These are phyloP conservation scores for Ctenomys sociabilis DNA, from an alignment of 2,113 vertebrate species.

Conservation along the genomic window DNA sequence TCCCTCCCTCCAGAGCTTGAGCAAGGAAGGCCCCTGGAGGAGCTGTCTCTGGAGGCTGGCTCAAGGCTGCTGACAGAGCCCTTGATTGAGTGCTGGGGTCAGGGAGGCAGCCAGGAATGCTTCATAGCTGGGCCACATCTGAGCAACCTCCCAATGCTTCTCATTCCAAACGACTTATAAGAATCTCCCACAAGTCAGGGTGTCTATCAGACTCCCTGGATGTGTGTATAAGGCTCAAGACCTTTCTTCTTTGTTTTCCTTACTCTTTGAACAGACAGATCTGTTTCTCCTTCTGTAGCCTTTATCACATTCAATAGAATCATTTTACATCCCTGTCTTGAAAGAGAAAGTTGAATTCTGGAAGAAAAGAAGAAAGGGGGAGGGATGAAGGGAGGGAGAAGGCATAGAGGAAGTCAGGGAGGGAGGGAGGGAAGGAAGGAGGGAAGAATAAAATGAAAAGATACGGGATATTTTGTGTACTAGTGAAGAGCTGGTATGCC, in stretches of 20 bases:
- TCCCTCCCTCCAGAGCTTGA: background rate
- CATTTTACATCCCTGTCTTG: background rate
- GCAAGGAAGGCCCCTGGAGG: background rate
- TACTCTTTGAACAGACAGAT: background rate
- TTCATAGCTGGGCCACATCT: slow-evolving; percentile 28
- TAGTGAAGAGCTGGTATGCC: no score
- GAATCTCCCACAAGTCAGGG: background rate
- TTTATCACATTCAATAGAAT: background rate
- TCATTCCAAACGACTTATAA: background rate
- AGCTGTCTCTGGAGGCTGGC: background rate
- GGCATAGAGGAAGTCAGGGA: background rate
- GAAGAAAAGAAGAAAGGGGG: background rate
- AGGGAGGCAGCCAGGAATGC: slow-evolving; percentile 4
- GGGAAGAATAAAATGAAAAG: no score
- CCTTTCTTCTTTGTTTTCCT: background rate
- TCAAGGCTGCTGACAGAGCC: background rate
- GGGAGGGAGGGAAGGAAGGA: background rate
- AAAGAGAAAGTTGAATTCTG: slow-evolving; percentile 1
- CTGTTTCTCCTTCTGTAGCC: background rate
- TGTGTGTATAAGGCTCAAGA: background rate
- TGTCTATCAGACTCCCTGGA: background rate
- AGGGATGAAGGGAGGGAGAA: background rate
- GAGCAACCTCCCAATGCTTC: slow-evolving; percentile 1
- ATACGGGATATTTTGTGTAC: no score
- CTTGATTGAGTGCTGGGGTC: background rate